phyloP scores from a whole-genome alignment of 35 echinoderm and acorn worm species.

The Strongylocentrotus purpuratus region DNA sequence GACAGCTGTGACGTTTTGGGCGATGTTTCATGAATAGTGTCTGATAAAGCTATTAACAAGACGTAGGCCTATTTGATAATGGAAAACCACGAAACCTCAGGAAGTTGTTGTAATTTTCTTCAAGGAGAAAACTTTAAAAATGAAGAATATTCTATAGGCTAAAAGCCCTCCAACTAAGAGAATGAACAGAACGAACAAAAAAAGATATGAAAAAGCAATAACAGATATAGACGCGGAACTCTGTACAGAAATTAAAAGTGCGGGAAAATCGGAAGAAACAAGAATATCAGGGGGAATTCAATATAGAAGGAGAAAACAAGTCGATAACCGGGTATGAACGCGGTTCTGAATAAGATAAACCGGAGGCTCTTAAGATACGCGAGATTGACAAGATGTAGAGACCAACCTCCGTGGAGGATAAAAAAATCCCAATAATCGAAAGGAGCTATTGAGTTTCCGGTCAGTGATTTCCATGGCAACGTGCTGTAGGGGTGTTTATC shows the following conservation, averaged over 20 bases:
- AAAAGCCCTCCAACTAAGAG: too few species aligned
- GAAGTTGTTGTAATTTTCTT: too few species aligned
- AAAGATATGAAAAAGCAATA: too few species aligned
- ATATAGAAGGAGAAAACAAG: not conserved
- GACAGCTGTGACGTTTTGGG: not conserved
- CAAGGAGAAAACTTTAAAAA: too few species aligned
- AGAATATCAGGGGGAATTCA: not conserved
- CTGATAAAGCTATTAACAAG: not conserved
- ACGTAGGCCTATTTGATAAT: too few species aligned
- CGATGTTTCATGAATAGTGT: not conserved
- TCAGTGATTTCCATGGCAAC: slow-evolving; percentile 57
- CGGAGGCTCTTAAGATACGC: not conserved
- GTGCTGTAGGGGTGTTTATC: not conserved
- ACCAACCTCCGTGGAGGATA: slow-evolving; percentile 3
- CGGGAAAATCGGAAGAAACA: not conserved
- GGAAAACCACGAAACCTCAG: too few species aligned
- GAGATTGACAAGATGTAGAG: not conserved
- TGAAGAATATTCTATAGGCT: too few species aligned
- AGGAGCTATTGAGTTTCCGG: slow-evolving; percentile 48
- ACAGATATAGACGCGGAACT: too few species aligned
- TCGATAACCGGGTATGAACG: not conserved
- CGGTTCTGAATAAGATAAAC: not conserved
- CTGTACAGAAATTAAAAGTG: too few species aligned
- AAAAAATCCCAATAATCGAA: slow-evolving; percentile 38
- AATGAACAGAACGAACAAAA: too few species aligned